These are phyloP conservation scores for Notoglanidium macrostoma DNA, from an alignment of 2,797 vertebrate genomes.

Conservation along the genomic window DNA sequence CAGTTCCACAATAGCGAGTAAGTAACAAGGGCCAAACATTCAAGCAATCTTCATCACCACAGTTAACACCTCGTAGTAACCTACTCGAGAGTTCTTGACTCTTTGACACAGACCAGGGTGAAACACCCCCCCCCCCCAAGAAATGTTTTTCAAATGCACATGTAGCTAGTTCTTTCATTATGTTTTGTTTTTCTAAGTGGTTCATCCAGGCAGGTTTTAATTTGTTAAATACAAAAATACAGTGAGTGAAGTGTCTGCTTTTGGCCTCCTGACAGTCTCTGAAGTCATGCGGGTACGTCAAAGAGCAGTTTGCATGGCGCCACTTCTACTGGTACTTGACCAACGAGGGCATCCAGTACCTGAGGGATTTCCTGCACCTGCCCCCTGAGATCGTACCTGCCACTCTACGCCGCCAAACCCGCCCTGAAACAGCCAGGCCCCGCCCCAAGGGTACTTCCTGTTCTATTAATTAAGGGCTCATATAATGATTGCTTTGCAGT, in stretches of 20 bases:
- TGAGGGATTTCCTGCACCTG: constrained; percentile 95
- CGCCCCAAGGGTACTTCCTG: constrained; percentile 87
- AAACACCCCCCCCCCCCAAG: background rate
- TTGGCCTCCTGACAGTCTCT: constrained; percentile 77
- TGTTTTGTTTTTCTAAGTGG: background rate
- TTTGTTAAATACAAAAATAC: background rate
- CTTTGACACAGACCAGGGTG: background rate
- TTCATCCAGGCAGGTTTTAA: background rate
- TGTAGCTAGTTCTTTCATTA: background rate
- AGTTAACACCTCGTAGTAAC: background rate
- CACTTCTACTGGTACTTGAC: constrained; percentile 99
- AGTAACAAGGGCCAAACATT: background rate
- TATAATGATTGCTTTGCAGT: background rate
- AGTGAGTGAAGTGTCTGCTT: background rate
- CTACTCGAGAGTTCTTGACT: background rate
- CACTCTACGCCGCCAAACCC: constrained; percentile 91
- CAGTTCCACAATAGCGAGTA: background rate
- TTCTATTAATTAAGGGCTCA: background rate
- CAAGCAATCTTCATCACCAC: background rate
- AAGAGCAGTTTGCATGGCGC: constrained; percentile 99
- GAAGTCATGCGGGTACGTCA: constrained; percentile 97
- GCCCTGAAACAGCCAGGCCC: constrained; percentile 93
- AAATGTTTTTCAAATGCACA: background rate
- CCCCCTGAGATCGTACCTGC: constrained; percentile 97
- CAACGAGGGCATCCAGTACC: constrained; percentile 98